A percentile compares a stretch with the other conserved stretches of the same genome.
Conservation (phyloP, 37 sponge, comb jelly and placozoan genomes). For the Chondrosia reniformis region DNA sequence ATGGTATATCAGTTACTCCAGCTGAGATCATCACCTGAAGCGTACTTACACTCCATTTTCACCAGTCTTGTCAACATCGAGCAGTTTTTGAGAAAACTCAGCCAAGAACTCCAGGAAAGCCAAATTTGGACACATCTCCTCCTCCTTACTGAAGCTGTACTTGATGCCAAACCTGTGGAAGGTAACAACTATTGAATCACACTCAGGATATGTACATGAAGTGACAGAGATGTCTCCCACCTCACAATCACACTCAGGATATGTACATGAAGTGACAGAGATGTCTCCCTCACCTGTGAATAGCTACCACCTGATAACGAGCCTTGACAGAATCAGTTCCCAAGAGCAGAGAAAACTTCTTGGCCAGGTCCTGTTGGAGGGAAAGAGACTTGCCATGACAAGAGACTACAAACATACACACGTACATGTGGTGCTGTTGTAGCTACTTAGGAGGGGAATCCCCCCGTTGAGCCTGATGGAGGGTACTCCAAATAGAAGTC, state of each 20-base stretch:
- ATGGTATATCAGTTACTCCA: too few species aligned
- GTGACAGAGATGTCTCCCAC: too few species aligned
- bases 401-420: neutral
- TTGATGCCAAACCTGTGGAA: slow-evolving; percentile 14
- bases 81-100: slow-evolving; percentile 82
- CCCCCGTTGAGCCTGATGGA: too few species aligned
- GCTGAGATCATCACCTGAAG: too few species aligned
- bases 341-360: slow-evolving; percentile 55
- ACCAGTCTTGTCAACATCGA: slow-evolving; percentile 80
- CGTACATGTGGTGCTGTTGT: neutral
- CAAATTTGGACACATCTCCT: slow-evolving; percentile 44
- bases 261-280: too few species aligned
- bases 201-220: too few species aligned
- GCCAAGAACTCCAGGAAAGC: slow-evolving; percentile 79
- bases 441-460: too few species aligned
- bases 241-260: too few species aligned
- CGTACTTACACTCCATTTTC: slow-evolving; percentile 63
- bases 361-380: slow-evolving; percentile 62
- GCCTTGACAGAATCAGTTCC: slow-evolving; percentile 68
- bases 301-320: slow-evolving; percentile 69
- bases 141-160: slow-evolving; percentile 11
- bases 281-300: slow-evolving; percentile 75
- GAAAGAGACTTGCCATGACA: neutral
- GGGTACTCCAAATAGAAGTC: too few species aligned
- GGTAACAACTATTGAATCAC: too few species aligned